These are phyloP conservation scores for Drosophila athabasca DNA, from an alignment of 1,140 invertebrate genomes.

Conservation along the genomic window DNA sequence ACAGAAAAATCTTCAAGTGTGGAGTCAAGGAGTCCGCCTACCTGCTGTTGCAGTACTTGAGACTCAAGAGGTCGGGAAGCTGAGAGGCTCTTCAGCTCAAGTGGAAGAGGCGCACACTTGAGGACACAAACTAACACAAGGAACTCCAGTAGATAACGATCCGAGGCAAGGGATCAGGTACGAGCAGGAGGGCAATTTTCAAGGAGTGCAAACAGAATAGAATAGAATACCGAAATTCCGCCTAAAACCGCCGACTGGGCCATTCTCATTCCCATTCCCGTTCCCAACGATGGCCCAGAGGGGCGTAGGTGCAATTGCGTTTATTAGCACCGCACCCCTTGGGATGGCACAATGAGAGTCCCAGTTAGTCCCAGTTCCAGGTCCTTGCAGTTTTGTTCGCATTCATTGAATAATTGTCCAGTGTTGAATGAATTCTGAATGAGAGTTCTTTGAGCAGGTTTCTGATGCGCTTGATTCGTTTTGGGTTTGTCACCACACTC, in stretches of 20 bases:
- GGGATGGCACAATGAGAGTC: slow-evolving; percentile 45
- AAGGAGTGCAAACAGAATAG: slow-evolving; percentile 49
- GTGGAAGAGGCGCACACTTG: slow-evolving; percentile 75
- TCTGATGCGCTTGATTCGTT: slow-evolving; percentile 70
- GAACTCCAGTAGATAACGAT: slow-evolving; percentile 62
- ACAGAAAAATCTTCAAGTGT: slow-evolving; percentile 42
- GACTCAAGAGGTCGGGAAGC: slow-evolving; percentile 53
- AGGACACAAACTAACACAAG: slow-evolving; percentile 39
- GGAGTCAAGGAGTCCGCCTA: slow-evolving; percentile 56
- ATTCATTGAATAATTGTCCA: slow-evolving; percentile 64
- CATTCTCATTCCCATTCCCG: slow-evolving; percentile 49
- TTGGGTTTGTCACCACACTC: slow-evolving; percentile 32
- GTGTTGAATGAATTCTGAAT: slow-evolving; percentile 53
- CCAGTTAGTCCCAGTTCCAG: slow-evolving; percentile 37
- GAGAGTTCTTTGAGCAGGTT: slow-evolving; percentile 29
- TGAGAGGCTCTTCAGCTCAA: slow-evolving; percentile 65
- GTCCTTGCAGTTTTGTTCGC: slow-evolving; percentile 27
- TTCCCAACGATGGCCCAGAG: slow-evolving; percentile 49
- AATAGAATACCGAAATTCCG: slow-evolving; percentile 59
- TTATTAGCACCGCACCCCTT: slow-evolving; percentile 78
- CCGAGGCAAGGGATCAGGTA: slow-evolving; percentile 27
- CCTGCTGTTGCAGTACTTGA: slow-evolving; percentile 67
- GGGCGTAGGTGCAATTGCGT: slow-evolving; percentile 83
- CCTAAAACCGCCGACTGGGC: slow-evolving; percentile 80
- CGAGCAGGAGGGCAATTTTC: slow-evolving; percentile 33